Evolutionary conservation across 1,140 invertebrate species (phyloP), one percentile per base, ranked within the genome.

Genomic region (Kradibia gibbosae): DNA sequence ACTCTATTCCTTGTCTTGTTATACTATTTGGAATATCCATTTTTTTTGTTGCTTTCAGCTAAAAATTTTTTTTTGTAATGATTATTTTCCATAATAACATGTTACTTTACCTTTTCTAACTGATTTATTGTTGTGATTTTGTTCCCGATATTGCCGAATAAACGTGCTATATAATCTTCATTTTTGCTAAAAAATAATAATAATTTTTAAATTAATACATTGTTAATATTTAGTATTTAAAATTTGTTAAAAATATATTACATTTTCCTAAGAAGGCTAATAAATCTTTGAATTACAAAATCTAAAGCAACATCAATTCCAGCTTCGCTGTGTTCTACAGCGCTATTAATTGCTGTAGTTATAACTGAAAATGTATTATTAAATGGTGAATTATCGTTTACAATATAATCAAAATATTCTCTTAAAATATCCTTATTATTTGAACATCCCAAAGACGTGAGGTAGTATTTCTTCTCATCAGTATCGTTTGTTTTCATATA

Each of bases 401-500:
- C 10, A 3, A 77, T 50, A n/a, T 0, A 67, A 3, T 70, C 11
- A 8, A 87, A 83, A 25, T 80, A 84, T 22, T 4, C 17, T 1
- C 50, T 5, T 7, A 85, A 22, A n/a, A 78, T 78, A 0, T 75
- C 7, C 0, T 10, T 10, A 15, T 83, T 50, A 0, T 45, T n/a
- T 1, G 81, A 67, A 53, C 87, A 88, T 70, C 83, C 85, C 20
- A 87, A 55, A 10, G 74, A 75, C 0, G 25, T 0, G 1, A 84
- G 10, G 15, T 85, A 31, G 3, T 28, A 3, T 1, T 13, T 22
- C 17, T 67, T 74, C 34, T 84, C 80, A 3, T 65, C 31, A 0
- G 50, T 0, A 48, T 84, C 70, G 0, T 94, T 93, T 82, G 93
- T 94, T 83, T 86, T 92, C n/a, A 92, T 92, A 74, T 92, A 91